Evolutionary conservation across 2,797 vertebrate species (phyloP).

Genomic region (Caiman crocodilus): DNA sequence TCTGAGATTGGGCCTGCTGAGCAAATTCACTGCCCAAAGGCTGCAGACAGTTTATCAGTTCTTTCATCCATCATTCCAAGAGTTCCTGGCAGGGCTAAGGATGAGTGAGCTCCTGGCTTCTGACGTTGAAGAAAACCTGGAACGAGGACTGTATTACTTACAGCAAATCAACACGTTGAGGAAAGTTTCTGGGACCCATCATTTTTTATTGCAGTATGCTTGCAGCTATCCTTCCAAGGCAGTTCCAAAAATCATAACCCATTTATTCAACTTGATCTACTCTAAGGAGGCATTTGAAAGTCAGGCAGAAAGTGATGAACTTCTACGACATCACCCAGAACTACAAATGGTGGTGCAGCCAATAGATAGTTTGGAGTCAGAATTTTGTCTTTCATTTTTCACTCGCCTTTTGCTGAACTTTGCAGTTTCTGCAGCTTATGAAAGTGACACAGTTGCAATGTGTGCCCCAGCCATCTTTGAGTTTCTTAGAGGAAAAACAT

Average conservation of each 20-base stretch:
- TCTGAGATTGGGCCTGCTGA: conserved; percentile 56
- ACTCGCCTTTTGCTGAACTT: background rate
- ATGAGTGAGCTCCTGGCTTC: conserved; percentile 62
- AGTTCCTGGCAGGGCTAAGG: conserved; percentile 68
- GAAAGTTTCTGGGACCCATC: background rate
- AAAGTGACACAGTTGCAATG: background rate
- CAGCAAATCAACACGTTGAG: conserved; percentile 59
- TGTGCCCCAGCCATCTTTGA: conserved; percentile 11
- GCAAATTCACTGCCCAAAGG: conserved; percentile 72
- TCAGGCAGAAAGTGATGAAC: background rate
- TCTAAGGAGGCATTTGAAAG: conserved; percentile 33
- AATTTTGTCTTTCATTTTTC: background rate
- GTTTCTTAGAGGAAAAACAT: conserved; percentile 13
- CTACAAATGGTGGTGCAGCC: background rate
- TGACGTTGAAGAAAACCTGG: conserved; percentile 16
- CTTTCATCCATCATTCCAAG: conserved; percentile 67
- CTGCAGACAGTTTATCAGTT: conserved; percentile 64
- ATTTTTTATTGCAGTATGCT: conserved; percentile 33
- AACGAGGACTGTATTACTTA: conserved; percentile 66
- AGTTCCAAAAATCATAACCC: conserved; percentile 52
- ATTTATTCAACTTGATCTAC: conserved; percentile 56
- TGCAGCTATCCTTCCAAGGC: conserved; percentile 44
- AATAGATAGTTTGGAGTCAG: background rate
- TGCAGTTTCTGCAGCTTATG: background rate
- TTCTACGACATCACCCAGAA: conserved; percentile 5